A percentile compares a stretch with the other conserved stretches of the same genome.
phyloP scores from a whole-genome alignment of 2,797 vertebrate species.

The Enteromius paludinosus region DNA sequence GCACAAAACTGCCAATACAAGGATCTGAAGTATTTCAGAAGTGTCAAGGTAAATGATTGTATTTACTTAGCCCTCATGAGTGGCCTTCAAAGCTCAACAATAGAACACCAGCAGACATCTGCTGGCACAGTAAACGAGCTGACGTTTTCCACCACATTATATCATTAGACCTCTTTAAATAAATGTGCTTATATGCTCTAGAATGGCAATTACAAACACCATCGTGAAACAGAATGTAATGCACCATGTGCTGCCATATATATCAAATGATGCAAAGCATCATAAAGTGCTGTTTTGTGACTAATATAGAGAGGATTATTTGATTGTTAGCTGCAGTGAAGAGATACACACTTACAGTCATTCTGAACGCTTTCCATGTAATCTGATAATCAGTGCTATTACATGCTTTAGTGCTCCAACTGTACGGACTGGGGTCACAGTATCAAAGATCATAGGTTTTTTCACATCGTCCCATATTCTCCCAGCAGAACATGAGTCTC shows the following conservation, averaged over 20 bases:
- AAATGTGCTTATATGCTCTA: constrained; percentile 22
- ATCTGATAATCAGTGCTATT: constrained; percentile 52
- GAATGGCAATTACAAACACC: constrained; percentile 23
- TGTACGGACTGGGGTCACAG: constrained; percentile 27
- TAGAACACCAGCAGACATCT: background rate
- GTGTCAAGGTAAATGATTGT: background rate
- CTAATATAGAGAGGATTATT: constrained; percentile 42
- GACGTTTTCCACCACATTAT: constrained; percentile 15
- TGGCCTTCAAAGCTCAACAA: constrained; percentile 10
- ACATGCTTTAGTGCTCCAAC: constrained; percentile 26
- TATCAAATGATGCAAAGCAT: constrained; percentile 23
- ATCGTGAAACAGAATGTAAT: background rate
- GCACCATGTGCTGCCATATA: constrained; percentile 8
- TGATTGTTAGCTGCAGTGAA: constrained; percentile 10
- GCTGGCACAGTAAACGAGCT: constrained; percentile 31
- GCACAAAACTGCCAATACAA: background rate
- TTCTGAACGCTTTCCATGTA: constrained; percentile 37
- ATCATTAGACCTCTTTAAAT: constrained; percentile 37
- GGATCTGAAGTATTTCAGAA: background rate
- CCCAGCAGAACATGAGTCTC: background rate
- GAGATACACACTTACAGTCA: constrained; percentile 14
- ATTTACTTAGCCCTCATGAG: background rate
- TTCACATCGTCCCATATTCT: constrained; percentile 7
- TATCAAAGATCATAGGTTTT: constrained; percentile 3
- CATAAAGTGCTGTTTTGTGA: constrained; percentile 18